These are phyloP conservation scores for Loris lydekkerianus DNA, from an alignment of 2,797 vertebrate species.

Conservation along the genomic window DNA sequence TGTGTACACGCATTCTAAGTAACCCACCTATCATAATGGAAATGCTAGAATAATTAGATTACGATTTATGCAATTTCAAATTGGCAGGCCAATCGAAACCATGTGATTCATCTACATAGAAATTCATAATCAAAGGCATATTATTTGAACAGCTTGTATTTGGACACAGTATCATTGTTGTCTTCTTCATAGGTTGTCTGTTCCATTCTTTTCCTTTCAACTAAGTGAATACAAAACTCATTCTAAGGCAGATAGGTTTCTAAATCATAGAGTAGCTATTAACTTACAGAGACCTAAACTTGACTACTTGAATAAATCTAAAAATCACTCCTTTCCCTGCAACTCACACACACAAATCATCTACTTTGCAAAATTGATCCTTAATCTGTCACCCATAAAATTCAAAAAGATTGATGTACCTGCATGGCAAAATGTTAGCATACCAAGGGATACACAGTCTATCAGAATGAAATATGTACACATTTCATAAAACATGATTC, in stretches of 20 bases:
- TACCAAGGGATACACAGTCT: not conserved
- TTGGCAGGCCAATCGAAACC: not conserved
- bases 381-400: not conserved
- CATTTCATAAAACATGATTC: conserved; percentile 13
- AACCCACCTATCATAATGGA: not conserved
- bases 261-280: not conserved
- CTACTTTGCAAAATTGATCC: not conserved
- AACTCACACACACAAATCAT: not conserved
- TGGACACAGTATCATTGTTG: not conserved
- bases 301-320: conserved; percentile 41
- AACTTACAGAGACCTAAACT: not conserved
- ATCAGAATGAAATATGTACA: not conserved
- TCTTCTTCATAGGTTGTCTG: not conserved
- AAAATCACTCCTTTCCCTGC: not conserved
- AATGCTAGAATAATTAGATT: not conserved
- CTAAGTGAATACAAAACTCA: conserved; percentile 21
- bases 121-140: conserved; percentile 36
- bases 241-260: not conserved
- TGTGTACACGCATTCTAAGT: not conserved
- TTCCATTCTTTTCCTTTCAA: not conserved
- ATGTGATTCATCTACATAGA: not conserved
- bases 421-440: conserved; percentile 22
- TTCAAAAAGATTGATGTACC: not conserved
- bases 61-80: not conserved
- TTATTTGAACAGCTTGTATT: not conserved